Evolutionary conservation across 2,888 invertebrate genomes (phyloP).

Genomic region (Netelia virgata): DNA sequence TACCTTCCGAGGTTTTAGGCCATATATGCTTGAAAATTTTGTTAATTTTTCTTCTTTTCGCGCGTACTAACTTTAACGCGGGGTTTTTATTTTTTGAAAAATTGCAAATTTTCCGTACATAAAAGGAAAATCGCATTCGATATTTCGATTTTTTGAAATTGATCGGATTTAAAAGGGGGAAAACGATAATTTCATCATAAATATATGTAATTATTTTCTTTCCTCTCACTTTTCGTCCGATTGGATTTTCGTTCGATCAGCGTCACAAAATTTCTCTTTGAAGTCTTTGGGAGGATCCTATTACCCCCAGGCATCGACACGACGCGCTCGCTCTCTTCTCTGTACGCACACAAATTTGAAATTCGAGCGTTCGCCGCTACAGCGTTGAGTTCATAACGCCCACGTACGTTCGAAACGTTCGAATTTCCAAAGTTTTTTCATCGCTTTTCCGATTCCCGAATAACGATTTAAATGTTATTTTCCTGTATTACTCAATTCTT

Average conservation of each 20-base stretch:
- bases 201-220: constrained; percentile 24
- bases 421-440: constrained; percentile 1
- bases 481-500: too few species aligned
- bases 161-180: too few species aligned
- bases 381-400: background rate
- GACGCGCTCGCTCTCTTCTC: background rate
- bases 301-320: background rate
- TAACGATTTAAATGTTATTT: background rate
- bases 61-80: too few species aligned
- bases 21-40: too few species aligned
- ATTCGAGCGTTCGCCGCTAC: background rate
- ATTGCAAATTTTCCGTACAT: too few species aligned
- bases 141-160: too few species aligned
- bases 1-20: too few species aligned
- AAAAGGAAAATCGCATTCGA: constrained; percentile 31
- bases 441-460: constrained; percentile 18
- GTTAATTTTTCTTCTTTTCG: too few species aligned
- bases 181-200: background rate
- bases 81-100: too few species aligned
- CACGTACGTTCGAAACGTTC: background rate
- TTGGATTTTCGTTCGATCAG: background rate
- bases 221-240: constrained; percentile 2
- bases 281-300: constrained; percentile 19
- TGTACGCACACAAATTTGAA: background rate
- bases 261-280: constrained; percentile 27